Percentiles rank a stretch among this genome's conserved stretches.
Evolutionary conservation across 2,797 vertebrate species (phyloP).

Genomic region (Anguilla obscura): DNA sequence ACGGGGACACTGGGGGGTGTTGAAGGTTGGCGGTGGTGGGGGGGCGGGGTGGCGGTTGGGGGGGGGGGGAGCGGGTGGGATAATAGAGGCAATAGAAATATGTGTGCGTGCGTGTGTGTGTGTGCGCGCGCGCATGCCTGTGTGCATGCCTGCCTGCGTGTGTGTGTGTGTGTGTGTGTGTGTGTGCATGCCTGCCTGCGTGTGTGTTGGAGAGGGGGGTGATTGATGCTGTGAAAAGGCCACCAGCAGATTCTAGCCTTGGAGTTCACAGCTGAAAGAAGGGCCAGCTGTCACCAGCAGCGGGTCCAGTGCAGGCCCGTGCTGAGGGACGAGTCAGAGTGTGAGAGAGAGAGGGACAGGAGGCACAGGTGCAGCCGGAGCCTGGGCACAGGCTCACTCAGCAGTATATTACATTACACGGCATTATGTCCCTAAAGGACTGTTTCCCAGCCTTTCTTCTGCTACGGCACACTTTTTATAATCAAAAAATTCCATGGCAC

Average conservation of each 20-base stretch:
- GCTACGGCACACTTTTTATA: not conserved
- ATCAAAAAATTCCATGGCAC: not conserved
- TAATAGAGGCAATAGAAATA: not conserved
- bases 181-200: not conserved
- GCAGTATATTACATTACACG: not conserved
- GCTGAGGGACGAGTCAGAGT: not conserved
- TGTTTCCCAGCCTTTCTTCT: not conserved
- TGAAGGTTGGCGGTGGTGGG: not conserved
- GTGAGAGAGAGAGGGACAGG: not conserved
- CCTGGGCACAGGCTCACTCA: not conserved
- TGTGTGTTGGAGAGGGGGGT: not conserved
- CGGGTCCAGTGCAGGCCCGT: not conserved
- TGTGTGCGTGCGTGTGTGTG: not conserved
- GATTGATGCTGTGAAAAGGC: not conserved
- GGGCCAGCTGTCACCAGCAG: not conserved
- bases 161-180: too few species aligned
- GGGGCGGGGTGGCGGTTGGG: not conserved
- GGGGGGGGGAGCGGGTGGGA: not conserved
- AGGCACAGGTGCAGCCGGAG: not conserved
- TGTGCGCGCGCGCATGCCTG: not conserved
- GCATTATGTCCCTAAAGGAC: slow-evolving; percentile 1
- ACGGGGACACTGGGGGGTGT: slow-evolving; percentile 22
- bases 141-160: too few species aligned
- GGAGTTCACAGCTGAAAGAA: not conserved
- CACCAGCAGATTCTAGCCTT: not conserved